phyloP scores from a whole-genome alignment of 1,140 invertebrate genomes.

The Saccostrea cuccullata region DNA sequence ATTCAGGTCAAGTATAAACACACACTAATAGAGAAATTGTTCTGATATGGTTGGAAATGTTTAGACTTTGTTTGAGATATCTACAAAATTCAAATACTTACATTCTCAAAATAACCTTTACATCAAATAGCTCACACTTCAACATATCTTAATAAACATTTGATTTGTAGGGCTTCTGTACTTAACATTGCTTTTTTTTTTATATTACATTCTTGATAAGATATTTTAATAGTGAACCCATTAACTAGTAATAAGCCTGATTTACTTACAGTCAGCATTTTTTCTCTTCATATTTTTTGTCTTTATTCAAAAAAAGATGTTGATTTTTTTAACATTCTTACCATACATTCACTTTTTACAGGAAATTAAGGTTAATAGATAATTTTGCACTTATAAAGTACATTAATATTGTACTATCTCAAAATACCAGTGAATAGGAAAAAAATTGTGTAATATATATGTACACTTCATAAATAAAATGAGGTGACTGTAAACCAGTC shows the following conservation, averaged over 20 bases:
- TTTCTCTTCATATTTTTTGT: neutral
- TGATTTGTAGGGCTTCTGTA: neutral
- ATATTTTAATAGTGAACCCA: neutral
- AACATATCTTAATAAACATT: neutral
- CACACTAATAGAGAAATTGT: too few species aligned
- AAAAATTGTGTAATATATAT: neutral
- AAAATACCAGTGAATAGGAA: neutral
- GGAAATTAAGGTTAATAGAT: too few species aligned
- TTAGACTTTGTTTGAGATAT: too few species aligned
- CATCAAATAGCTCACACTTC: neutral
- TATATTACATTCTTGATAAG: neutral
- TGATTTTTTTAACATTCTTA: too few species aligned
- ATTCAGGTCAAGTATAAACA: too few species aligned
- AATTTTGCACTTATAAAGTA: neutral
- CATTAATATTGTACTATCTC: neutral
- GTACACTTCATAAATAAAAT: neutral
- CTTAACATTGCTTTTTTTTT: neutral
- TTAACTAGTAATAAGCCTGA: constrained; percentile 1
- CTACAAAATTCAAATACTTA: too few species aligned
- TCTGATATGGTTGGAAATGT: too few species aligned
- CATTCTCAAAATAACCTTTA: neutral
- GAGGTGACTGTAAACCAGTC: neutral
- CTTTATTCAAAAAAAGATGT: neutral
- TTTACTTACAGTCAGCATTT: neutral
- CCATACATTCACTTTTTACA: too few species aligned